phyloP scores from a whole-genome alignment of 35 echinoderm and acorn worm genomes.

The Amphiura filiformis region DNA sequence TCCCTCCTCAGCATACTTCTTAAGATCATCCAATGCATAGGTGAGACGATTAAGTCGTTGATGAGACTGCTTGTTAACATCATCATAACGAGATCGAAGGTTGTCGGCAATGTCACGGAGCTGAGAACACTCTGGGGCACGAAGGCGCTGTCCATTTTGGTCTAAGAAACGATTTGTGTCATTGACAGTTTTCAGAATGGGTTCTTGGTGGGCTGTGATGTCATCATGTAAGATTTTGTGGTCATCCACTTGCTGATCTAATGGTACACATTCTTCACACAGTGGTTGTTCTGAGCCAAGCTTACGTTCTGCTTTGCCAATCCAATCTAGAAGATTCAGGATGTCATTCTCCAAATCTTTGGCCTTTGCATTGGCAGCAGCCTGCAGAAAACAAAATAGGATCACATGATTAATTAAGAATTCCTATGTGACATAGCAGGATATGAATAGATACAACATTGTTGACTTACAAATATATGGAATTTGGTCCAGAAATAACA shows the following conservation, averaged over 20 bases:
- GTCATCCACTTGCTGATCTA: constrained; percentile 66
- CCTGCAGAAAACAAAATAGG: constrained; percentile 36
- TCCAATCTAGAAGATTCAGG: constrained; percentile 44
- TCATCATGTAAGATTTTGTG: constrained; percentile 69
- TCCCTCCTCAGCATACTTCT: constrained; percentile 75
- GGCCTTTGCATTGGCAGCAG: constrained; percentile 13
- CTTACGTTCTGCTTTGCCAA: constrained; percentile 56
- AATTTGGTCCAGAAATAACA: too few relatives aligned
- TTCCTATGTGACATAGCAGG: too few relatives aligned
- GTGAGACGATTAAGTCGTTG: constrained; percentile 60
- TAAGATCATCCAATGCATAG: constrained; percentile 71
- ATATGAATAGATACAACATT: too few relatives aligned
- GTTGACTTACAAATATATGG: too few relatives aligned
- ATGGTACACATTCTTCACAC: constrained; percentile 56
- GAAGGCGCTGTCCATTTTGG: constrained; percentile 62
- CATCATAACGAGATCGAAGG: constrained; percentile 73
- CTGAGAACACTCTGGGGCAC: constrained; percentile 42
- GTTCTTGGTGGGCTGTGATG: constrained; percentile 74
- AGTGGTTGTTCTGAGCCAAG: constrained; percentile 90
- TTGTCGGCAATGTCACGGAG: constrained; percentile 52
- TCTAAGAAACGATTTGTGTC: constrained; percentile 61
- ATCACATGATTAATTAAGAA: too few relatives aligned
- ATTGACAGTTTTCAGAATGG: constrained; percentile 56
- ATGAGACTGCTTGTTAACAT: constrained; percentile 39
- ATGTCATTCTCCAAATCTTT: constrained; percentile 30